Evolutionary conservation across 2,113 vertebrate species (phyloP), one percentile per base, ranked within the genome.

Genomic region (Garra rufa): DNA sequence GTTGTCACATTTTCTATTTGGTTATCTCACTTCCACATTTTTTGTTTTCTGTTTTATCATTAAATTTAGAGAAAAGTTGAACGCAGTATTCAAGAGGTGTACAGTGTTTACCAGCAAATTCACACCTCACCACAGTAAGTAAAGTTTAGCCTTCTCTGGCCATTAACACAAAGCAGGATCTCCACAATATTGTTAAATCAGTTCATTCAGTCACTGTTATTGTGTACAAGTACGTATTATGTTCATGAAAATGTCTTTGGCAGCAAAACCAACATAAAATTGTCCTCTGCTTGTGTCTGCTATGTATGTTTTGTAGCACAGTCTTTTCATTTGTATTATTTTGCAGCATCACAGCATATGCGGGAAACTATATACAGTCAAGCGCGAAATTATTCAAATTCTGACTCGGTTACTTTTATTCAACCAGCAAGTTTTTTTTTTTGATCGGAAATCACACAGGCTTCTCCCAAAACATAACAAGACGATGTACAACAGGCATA

Each of bases 51-150:
- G 48, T 87, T 24, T 75, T 85, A 67, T 75, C 81, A 71, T 69
- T 79, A 44, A 74, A 61, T 84, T 26, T 59, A 99, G 97, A 95
- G 91, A 92, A 98, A 95, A 90, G 97, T 99, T 84, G 97, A 99
- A 86, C 88, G 88, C 80, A 95, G 92, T 26, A 96, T 99, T 81
- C 94, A 96, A 90, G 96, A 98, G 63, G 95, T 96, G 86, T 94
- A 96, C 83, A 93, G 82, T 1, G 91, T 95, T 92, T 97, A 93
- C 94, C 95, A 95, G 92, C 93, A 95, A 82, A 96, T 97, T 83
- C 95, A 96, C 90, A 93, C 91, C 83, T 74, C 94, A 61, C 91
- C 94, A 0, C 95, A 96, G 97, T 99, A 92, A 97, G 97, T 95
- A 86, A 70, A 43, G 67, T 76, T 73, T 24, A 30, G 30, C 48